phyloP scores from a whole-genome alignment of 2,113 vertebrate species.

The Apaloderma vittatum region DNA sequence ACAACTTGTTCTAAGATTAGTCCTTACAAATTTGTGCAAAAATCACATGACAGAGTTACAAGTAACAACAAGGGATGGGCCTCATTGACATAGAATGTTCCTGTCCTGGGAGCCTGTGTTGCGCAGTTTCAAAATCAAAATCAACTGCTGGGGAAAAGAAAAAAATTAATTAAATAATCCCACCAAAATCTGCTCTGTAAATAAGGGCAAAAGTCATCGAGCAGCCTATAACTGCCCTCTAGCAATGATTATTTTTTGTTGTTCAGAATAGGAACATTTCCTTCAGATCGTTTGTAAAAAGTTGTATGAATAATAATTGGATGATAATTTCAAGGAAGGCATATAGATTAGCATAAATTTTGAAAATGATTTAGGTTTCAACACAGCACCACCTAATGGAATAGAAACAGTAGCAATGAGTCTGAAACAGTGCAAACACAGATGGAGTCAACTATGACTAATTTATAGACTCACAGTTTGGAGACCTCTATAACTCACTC shows the following conservation, averaged over 20 bases:
- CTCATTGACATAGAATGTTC: neutral
- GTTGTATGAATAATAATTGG: neutral
- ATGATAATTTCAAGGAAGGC: neutral
- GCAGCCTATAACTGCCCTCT: neutral
- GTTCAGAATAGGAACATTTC: neutral
- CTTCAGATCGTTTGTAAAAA: neutral
- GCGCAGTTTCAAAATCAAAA: neutral
- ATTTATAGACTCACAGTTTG: neutral
- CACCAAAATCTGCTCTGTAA: neutral
- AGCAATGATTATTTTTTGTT: neutral
- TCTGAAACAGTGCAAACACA: neutral
- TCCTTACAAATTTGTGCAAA: neutral
- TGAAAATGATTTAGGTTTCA: conserved; percentile 2
- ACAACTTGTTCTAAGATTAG: neutral
- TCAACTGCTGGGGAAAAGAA: neutral
- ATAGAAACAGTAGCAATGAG: neutral
- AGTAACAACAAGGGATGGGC: neutral
- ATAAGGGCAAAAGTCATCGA: neutral
- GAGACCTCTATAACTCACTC: neutral
- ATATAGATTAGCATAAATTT: neutral
- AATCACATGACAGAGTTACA: neutral
- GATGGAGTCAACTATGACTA: neutral
- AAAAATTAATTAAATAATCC: neutral
- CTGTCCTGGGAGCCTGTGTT: neutral
- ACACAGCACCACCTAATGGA: conserved; percentile 50